phyloP scores from a whole-genome alignment of 1,140 invertebrate species.

The Hyphantria cunea region DNA sequence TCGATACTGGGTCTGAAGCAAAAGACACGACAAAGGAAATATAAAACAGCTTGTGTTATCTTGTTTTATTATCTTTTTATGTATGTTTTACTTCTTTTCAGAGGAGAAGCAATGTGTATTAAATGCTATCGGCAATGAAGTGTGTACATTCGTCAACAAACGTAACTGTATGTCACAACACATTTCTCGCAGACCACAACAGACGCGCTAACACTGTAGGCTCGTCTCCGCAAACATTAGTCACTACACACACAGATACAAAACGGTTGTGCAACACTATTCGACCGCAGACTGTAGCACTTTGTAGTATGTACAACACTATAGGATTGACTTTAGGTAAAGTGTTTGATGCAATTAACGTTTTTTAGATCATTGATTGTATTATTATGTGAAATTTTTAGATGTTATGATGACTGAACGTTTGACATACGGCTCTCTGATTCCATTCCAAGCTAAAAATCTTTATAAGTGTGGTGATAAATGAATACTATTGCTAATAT shows the following conservation, averaged over 20 bases:
- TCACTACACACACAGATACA: constrained; percentile 6
- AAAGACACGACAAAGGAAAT: too few species aligned
- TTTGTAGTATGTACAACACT: constrained; percentile 21
- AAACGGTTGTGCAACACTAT: constrained; percentile 17
- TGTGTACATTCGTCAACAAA: too few species aligned
- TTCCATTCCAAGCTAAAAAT: too few species aligned
- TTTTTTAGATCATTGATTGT: background rate
- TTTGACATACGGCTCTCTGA: too few species aligned
- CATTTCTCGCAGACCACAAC: constrained; percentile 10
- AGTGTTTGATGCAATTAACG: constrained; percentile 6
- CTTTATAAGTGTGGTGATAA: too few species aligned
- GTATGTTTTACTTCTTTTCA: too few species aligned
- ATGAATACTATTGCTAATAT: too few species aligned
- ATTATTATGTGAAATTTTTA: background rate
- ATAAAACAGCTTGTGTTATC: too few species aligned
- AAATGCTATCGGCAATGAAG: too few species aligned
- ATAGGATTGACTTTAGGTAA: background rate
- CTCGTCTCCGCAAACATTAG: constrained; percentile 33
- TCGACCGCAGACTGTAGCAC: constrained; percentile 26
- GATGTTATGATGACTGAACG: too few species aligned
- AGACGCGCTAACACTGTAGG: constrained; percentile 24
- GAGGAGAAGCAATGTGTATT: too few species aligned
- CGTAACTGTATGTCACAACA: constrained; percentile 13
- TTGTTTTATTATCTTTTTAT: too few species aligned
- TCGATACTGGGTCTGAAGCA: background rate